phyloP scores from a whole-genome alignment of 2,888 invertebrate species.

The Coecobrya sp. region DNA sequence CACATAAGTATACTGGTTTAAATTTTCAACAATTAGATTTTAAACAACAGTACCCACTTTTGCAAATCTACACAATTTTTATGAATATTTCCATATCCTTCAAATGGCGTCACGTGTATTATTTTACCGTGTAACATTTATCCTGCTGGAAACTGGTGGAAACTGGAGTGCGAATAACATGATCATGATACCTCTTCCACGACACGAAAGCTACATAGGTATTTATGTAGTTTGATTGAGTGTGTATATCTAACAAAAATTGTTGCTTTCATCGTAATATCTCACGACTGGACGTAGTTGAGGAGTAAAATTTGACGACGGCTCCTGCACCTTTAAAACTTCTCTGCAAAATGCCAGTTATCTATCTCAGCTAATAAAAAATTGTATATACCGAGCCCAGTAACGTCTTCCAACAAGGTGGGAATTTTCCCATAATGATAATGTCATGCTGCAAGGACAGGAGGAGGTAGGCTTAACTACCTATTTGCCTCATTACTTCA shows the following conservation, averaged over 20 bases:
- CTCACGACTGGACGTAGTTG: not conserved
- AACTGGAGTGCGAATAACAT: slow-evolving; percentile 22
- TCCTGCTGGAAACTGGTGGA: too few relatives aligned
- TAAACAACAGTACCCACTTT: not conserved
- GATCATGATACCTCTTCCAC: slow-evolving; percentile 21
- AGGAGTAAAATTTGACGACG: slow-evolving; percentile 22
- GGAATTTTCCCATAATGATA: slow-evolving; percentile 74
- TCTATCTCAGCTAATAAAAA: not conserved
- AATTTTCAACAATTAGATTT: not conserved
- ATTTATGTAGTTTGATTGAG: not conserved
- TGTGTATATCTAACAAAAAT: not conserved
- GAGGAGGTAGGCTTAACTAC: not conserved
- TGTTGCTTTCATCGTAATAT: slow-evolving; percentile 33
- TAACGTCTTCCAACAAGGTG: slow-evolving; percentile 50
- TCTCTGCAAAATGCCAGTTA: not conserved
- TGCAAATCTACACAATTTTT: too few relatives aligned
- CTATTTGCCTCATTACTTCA: slow-evolving; percentile 26
- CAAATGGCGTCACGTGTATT: not conserved
- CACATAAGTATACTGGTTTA: not conserved
- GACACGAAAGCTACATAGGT: not conserved
- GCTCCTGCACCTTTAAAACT: slow-evolving; percentile 10
- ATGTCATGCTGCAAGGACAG: slow-evolving; percentile 59
- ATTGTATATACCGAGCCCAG: not conserved
- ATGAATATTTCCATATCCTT: too few relatives aligned
- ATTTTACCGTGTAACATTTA: too few relatives aligned